Percentiles rank a stretch among this genome's conserved stretches.
These are phyloP conservation scores for Zophobas atratus DNA, from an alignment of 1,140 invertebrate species.

Conservation along the genomic window DNA sequence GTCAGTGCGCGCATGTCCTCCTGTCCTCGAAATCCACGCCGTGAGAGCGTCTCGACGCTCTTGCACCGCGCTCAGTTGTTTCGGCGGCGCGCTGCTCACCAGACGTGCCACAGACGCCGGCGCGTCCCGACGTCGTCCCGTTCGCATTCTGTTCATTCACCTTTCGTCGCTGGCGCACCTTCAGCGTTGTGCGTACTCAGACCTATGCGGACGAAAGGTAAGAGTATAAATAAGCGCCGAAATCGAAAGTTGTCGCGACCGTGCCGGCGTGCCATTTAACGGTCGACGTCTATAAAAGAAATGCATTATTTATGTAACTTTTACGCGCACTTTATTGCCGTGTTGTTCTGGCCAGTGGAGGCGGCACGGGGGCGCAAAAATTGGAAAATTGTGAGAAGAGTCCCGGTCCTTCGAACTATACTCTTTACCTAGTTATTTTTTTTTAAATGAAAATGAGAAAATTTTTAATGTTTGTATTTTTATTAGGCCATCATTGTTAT, in stretches of 20 bases:
- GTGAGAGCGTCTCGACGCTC: conserved; percentile 46
- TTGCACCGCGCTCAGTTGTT: conserved; percentile 42
- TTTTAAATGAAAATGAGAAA: not conserved
- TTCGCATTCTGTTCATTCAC: conserved; percentile 26
- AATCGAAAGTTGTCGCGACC: conserved; percentile 24
- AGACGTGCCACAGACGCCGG: conserved; percentile 35
- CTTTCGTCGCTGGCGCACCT: conserved; percentile 31
- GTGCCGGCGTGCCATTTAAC: conserved; percentile 2
- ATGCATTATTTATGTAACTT: conserved; percentile 11
- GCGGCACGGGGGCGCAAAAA: no score
- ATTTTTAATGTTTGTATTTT: no score
- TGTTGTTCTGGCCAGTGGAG: not conserved
- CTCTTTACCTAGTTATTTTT: not conserved
- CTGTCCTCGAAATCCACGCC: not conserved
- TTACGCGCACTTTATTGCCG: not conserved
- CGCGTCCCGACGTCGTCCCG: conserved; percentile 31
- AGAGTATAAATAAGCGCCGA: conserved; percentile 13
- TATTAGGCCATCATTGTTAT: no score
- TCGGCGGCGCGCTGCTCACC: conserved; percentile 20
- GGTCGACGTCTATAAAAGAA: not conserved
- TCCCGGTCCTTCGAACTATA: no score
- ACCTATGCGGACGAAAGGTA: conserved; percentile 21
- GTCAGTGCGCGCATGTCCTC: conserved; percentile 37
- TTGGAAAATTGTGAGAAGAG: no score
- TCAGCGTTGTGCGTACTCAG: conserved; percentile 7